Evolutionary conservation across 2,888 invertebrate species (phyloP), one percentile per base, ranked within the genome.

Genomic region (Ormia ochracea): DNA sequence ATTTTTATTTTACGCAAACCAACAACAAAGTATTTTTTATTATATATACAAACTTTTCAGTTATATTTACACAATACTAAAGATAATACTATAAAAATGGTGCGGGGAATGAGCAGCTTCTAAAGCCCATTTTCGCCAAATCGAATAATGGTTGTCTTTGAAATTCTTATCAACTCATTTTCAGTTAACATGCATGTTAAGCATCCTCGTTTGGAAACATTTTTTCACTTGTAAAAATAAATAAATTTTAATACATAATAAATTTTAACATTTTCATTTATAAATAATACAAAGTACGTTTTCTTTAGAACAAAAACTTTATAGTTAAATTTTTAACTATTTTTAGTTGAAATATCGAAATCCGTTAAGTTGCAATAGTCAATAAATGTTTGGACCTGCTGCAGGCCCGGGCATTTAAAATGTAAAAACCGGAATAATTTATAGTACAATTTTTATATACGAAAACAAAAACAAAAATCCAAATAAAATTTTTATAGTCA

Each of bases 331-430:
- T 56, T 75, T 52, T 72, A 75, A 65, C 72, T 61, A 61, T 76
- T 76, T 61, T 68, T 36, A 54, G 26, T 58, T 17, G 31, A 83
- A 82, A 65, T 63, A 74, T 54, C 66, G 33, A 70, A 77, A 61
- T 86, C 88, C 87, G 85, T 89, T 89, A 84, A 88, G 87, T 90
- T 90, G 89, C 90, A 90, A 90, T 90, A 90, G 90, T 86, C 82
- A 84, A 86, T 85, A 81, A 84, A 83, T 84, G 84, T 69, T 81
- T 45, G 54, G 65, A 80, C 73, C 52, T 70, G 41, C 31, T 26
- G 50, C 28, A 52, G 36, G 33, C 58, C 52, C 61, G 48, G 31
- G 63, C 81, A 78, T 72, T 80, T 72, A 41, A 82, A 28, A 70
- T 63, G 65, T 63, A 69, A 63, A 86, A 86, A 89, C 89, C 90